These are phyloP conservation scores for Drosophila pseudotakahashii DNA, from an alignment of 2,888 invertebrate species.

Conservation along the genomic window DNA sequence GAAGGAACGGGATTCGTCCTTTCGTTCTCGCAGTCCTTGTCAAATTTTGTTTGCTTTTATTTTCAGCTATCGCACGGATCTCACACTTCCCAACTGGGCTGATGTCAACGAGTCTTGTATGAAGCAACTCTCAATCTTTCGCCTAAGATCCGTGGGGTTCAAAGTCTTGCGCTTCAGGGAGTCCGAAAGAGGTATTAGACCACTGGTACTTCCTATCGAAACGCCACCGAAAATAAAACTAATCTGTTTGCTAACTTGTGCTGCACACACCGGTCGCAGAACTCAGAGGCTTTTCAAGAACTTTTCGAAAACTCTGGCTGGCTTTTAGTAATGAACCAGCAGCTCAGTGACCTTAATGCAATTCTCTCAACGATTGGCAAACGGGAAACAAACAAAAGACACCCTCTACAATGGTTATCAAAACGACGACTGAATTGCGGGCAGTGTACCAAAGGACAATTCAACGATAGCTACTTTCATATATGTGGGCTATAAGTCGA, in stretches of 20 bases:
- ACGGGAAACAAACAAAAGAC: constrained; percentile 82
- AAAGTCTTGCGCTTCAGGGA: constrained; percentile 68
- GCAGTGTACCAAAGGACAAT: constrained; percentile 64
- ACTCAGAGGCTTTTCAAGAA: constrained; percentile 41
- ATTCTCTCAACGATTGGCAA: constrained; percentile 84
- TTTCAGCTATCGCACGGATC: constrained; percentile 76
- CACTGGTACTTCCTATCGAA: constrained; percentile 34
- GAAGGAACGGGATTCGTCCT: constrained; percentile 47
- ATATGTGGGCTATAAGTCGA: constrained; percentile 53
- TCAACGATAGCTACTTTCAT: constrained; percentile 41
- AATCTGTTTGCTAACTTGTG: constrained; percentile 84
- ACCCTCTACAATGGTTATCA: constrained; percentile 73
- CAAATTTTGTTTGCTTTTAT: constrained; percentile 77
- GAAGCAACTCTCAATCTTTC: constrained; percentile 73
- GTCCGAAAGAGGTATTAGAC: constrained; percentile 1
- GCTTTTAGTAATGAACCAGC: constrained; percentile 6
- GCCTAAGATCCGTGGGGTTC: constrained; percentile 60
- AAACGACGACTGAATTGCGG: constrained; percentile 35
- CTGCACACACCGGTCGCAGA: constrained; percentile 82
- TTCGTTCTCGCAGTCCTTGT: constrained; percentile 46
- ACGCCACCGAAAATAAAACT: constrained; percentile 81
- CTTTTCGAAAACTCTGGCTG: constrained; percentile 32
- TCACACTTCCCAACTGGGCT: constrained; percentile 49
- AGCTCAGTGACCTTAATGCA: constrained; percentile 80
- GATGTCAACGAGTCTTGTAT: constrained; percentile 66